These are phyloP conservation scores for Conistra vaccinii DNA, from an alignment of 2,888 invertebrate species.

Conservation along the genomic window DNA sequence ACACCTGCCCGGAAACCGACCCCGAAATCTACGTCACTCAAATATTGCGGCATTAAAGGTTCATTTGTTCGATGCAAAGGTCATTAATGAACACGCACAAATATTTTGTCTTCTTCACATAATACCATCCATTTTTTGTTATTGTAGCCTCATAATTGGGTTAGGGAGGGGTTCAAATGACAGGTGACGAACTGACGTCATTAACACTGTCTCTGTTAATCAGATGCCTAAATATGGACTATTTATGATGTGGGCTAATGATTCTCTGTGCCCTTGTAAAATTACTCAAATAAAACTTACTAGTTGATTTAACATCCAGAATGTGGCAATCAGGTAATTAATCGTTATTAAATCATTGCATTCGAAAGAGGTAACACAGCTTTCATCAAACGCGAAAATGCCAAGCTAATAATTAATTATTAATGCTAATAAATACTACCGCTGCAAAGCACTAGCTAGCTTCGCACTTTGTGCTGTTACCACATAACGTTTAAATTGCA, in stretches of 20 bases:
- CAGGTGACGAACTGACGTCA: conserved; percentile 40
- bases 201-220: conserved; percentile 25
- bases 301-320: conserved; percentile 7
- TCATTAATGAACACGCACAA: conserved; percentile 54
- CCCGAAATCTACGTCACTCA: conserved; percentile 39
- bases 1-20: conserved; percentile 40
- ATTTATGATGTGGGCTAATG: conserved; percentile 26
- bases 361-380: conserved; percentile 9
- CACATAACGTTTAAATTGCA: conserved; percentile 30
- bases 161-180: conserved; percentile 41
- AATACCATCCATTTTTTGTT: conserved; percentile 47
- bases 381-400: conserved; percentile 19
- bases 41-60: conserved; percentile 34
- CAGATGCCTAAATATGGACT: conserved; percentile 2
- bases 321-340: not conserved
- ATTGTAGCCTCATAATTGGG: conserved; percentile 37
- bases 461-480: conserved; percentile 14
- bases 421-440: conserved; percentile 28
- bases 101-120: conserved; percentile 45
- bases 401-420: too few relatives aligned
- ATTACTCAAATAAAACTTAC: conserved; percentile 15
- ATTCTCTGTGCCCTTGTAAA: conserved; percentile 5
- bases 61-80: conserved; percentile 48
- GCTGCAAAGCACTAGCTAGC: conserved; percentile 36
- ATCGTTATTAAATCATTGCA: not conserved